Percentiles rank a stretch among this genome's conserved stretches.
Conservation (phyloP, 2,888 invertebrate genomes). For the Lymantria monacha region DNA sequence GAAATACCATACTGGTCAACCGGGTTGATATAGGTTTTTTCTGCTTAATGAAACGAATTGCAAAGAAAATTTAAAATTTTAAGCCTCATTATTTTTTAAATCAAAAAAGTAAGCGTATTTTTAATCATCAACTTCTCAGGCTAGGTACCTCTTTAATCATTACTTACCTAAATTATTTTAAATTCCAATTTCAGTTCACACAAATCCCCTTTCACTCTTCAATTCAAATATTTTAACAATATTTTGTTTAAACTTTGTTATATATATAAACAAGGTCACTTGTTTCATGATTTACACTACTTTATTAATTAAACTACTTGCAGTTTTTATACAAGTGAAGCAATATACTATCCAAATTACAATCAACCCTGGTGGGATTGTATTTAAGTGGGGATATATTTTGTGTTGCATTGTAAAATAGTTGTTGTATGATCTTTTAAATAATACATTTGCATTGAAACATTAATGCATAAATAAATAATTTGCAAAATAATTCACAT, state of each 20-base stretch:
- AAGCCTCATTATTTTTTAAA: too few species aligned
- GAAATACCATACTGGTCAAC: too few species aligned
- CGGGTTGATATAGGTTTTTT: too few species aligned
- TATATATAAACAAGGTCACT: not conserved
- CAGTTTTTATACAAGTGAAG: not conserved
- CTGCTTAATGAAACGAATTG: too few species aligned
- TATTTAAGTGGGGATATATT: not conserved
- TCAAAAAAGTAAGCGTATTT: too few species aligned
- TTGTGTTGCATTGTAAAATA: not conserved
- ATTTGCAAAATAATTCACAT: too few species aligned
- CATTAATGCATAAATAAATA: too few species aligned
- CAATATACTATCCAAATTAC: not conserved
- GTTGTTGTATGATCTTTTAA: too few species aligned
- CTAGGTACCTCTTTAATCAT: too few species aligned
- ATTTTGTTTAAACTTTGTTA: not conserved
- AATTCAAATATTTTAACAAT: not conserved
- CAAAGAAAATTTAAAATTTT: too few species aligned
- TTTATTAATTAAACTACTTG: not conserved
- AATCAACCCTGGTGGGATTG: not conserved
- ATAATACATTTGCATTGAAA: too few species aligned
- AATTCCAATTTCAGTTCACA: not conserved
- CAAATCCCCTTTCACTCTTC: not conserved
- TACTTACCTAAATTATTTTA: not conserved
- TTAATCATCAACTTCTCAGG: too few species aligned
- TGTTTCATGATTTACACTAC: not conserved